These are phyloP conservation scores for Sanderia malayensis DNA, from an alignment of 30 jellyfish, hydroid and myxozoan species.

Conservation along the genomic window DNA sequence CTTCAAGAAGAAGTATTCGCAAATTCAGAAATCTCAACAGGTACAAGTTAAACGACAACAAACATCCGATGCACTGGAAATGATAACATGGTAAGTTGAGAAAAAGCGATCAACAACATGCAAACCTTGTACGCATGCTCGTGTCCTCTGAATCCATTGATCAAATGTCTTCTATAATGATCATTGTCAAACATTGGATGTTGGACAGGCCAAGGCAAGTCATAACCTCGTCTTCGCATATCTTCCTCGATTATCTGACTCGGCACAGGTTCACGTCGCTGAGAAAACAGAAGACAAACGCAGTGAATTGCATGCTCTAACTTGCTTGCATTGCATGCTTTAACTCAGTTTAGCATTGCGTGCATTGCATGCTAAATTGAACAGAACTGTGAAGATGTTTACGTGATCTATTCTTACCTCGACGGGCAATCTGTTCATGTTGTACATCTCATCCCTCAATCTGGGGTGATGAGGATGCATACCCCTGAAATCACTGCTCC, in stretches of 20 bases:
- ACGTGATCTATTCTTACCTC: too few relatives aligned
- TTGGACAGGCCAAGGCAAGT: constrained; percentile 82
- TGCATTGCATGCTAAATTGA: too few relatives aligned
- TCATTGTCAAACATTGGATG: constrained; percentile 79
- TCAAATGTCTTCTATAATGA: constrained; percentile 74
- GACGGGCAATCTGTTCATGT: constrained; percentile 56
- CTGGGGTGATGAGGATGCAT: constrained; percentile 85
- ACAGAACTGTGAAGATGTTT: too few relatives aligned
- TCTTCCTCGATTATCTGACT: constrained; percentile 90
- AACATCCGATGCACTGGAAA: too few relatives aligned
- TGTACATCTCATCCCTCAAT: constrained; percentile 76
- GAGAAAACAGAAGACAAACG: too few relatives aligned
- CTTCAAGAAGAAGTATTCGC: constrained; percentile 41
- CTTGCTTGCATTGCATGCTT: too few relatives aligned
- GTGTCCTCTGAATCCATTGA: constrained; percentile 64
- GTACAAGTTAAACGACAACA: too few relatives aligned
- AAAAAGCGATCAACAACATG: too few relatives aligned
- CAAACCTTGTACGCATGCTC: constrained; percentile 69
- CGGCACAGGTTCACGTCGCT: constrained; percentile 81
- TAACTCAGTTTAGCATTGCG: too few relatives aligned
- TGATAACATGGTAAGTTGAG: too few relatives aligned
- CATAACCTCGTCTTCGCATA: constrained; percentile 89
- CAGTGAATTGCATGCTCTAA: too few relatives aligned
- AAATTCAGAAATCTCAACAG: too few relatives aligned
- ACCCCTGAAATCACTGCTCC: constrained; percentile 68